phyloP scores from a whole-genome alignment of 2,113 vertebrate species.

The Hirundichthys speculiger region DNA sequence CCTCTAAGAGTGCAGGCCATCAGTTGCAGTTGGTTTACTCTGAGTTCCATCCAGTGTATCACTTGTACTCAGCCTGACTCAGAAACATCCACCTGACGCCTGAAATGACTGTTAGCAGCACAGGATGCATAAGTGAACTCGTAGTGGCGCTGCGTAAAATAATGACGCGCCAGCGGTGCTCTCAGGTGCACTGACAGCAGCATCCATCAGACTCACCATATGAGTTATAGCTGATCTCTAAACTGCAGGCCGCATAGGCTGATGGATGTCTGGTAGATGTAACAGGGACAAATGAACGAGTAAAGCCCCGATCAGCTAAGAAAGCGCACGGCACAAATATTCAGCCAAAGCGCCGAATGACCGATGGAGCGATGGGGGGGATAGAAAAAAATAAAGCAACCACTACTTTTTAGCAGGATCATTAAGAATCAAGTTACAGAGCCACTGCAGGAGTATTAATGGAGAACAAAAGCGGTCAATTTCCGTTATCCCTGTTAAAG shows the following conservation, averaged over 20 bases:
- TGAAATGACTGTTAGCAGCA: constrained; percentile 1
- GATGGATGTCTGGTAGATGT: background rate
- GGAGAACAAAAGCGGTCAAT: constrained; percentile 9
- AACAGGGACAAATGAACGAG: background rate
- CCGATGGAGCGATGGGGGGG: background rate
- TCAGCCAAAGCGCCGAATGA: background rate
- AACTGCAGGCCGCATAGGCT: background rate
- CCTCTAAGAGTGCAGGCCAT: no score
- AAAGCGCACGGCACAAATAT: constrained; percentile 6
- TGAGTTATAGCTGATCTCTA: constrained; percentile 11
- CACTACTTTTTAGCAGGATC: constrained; percentile 8
- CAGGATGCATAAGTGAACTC: constrained; percentile 13
- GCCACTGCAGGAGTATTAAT: constrained; percentile 3
- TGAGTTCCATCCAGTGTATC: no score
- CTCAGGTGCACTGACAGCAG: constrained; percentile 29
- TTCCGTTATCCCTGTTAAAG: background rate
- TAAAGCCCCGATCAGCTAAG: background rate
- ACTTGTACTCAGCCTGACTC: background rate
- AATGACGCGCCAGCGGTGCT: constrained; percentile 25
- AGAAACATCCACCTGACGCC: constrained; percentile 16
- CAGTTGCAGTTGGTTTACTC: no score
- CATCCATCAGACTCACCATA: constrained; percentile 41
- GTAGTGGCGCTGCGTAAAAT: constrained; percentile 18
- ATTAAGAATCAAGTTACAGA: background rate
- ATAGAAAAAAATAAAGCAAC: background rate